Evolutionary conservation across 2,113 vertebrate genomes (phyloP).

Genomic region (Takifugu bimaculatus): DNA sequence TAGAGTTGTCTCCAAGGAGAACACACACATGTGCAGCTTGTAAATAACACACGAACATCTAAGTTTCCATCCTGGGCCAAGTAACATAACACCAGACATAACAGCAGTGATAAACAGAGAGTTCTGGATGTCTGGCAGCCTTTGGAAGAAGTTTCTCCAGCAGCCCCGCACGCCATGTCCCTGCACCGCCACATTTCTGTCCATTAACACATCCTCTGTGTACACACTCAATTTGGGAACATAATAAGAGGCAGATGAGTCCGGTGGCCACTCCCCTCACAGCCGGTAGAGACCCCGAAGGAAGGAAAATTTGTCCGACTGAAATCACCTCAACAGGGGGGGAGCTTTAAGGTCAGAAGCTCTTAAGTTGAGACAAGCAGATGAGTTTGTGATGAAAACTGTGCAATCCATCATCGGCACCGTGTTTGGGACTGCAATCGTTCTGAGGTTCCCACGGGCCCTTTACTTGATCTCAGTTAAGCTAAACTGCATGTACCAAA

Average conservation of each 20-base stretch:
- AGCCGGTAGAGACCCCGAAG: slow-evolving; percentile 48
- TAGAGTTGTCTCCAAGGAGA: slow-evolving; percentile 39
- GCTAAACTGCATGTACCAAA: slow-evolving; percentile 71
- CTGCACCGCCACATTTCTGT: slow-evolving; percentile 39
- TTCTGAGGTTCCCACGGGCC: slow-evolving; percentile 83
- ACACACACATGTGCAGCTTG: slow-evolving; percentile 36
- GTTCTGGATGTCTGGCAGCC: slow-evolving; percentile 32
- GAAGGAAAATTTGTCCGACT: slow-evolving; percentile 90
- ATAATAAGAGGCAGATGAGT: slow-evolving; percentile 90
- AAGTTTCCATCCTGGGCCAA: slow-evolving; percentile 30
- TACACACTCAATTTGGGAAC: slow-evolving; percentile 63
- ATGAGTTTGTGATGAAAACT: slow-evolving; percentile 90
- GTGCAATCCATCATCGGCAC: slow-evolving; percentile 87
- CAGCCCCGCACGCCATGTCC: slow-evolving; percentile 45
- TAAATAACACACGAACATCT: slow-evolving; percentile 46
- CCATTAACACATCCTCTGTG: slow-evolving; percentile 66
- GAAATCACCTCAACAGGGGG: slow-evolving; percentile 88
- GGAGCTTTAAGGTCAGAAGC: slow-evolving; percentile 83
- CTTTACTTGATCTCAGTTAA: slow-evolving; percentile 86
- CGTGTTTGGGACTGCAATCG: slow-evolving; percentile 79
- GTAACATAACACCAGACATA: slow-evolving; percentile 40
- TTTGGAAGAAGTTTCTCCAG: slow-evolving; percentile 42
- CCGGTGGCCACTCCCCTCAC: slow-evolving; percentile 67
- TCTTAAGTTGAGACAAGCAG: slow-evolving; percentile 78
- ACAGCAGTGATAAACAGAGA: slow-evolving; percentile 52